A percentile compares a stretch with the other conserved stretches of the same genome.
Conservation (phyloP, 2,113 vertebrate species). For the Coptodon rendalli region DNA sequence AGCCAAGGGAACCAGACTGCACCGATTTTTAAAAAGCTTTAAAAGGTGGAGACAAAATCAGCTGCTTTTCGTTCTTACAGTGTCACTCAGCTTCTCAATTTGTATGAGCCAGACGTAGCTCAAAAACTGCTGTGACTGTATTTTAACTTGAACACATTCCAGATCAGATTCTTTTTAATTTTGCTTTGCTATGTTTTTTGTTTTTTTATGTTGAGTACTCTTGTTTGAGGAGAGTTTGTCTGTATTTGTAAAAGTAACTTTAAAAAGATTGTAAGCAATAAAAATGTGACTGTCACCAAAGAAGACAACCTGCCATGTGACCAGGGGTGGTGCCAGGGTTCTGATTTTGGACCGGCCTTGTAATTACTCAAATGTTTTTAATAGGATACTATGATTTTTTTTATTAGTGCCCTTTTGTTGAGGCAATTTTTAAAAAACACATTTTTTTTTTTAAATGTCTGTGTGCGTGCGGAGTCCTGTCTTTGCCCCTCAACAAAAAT, state of each 20-base stretch:
- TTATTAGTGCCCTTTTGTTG: no score
- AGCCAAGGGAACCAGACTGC: background rate
- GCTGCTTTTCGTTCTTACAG: rapidly evolving
- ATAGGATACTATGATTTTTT: no score
- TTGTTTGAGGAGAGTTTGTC: background rate
- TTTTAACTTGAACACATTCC: background rate
- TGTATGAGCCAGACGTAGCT: background rate
- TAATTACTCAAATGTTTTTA: no score
- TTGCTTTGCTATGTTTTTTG: background rate
- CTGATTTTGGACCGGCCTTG: no score
- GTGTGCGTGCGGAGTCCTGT: no score
- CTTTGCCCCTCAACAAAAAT: no score
- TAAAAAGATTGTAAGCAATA: background rate
- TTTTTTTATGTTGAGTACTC: background rate
- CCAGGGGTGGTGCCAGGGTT: no score
- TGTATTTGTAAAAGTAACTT: rapidly evolving
- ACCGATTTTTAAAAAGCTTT: background rate
- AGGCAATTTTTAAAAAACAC: no score
- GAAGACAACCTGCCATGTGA: no score
- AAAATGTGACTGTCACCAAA: background rate
- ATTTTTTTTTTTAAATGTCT: no score
- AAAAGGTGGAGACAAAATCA: background rate
- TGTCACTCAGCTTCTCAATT: background rate
- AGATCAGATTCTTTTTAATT: background rate
- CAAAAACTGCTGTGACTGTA: background rate